Base-by-base conservation (phyloP, 2,888 invertebrate genomes). In the Sphaerophoria rueppellii region DNA sequence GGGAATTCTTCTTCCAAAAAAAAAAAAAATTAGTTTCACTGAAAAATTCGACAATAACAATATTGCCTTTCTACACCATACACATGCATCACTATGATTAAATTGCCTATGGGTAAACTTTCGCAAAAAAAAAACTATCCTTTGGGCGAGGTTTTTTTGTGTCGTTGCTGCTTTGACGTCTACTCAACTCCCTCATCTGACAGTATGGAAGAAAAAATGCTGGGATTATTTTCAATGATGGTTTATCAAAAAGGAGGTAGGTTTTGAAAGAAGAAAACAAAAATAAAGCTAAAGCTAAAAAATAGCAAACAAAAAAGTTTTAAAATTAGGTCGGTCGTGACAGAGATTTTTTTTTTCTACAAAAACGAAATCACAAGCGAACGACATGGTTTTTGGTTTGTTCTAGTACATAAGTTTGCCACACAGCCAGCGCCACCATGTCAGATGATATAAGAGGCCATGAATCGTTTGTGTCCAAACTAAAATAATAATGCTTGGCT, bases 281-380 rank as follows among this genome's bases (percentile, higher is more conserved):
- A 73, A 73, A 46, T 76, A 77, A 72, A 34, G 40, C 16, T 50
- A 77, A 65, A 24, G 24, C 24, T 55, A 82, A 74, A 78, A 50
- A 32, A 52, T 16, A 43, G 40, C 60, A 54, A 67, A 60, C 40
- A 63, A 74, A 54, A 60, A 69, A 73, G 52, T 67, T 74, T 69
- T 14, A 71, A 82, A 82, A 82, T 82, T 77, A 69, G 77, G 82
- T 82, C 82, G 52, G 60, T 69, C 77, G 69, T 77, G 82, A 77
- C 77, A 67, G 50, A 69, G 76, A 55, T 6, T 9, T 43, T 43
- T 43, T 43, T 43, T 43, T 43, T 43, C 9, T 76, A 58, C 52
- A 55, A 2, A 6, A 2, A 16, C 4, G 4, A 6, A 43, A 24
- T 24, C 40, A 40, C 1, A 4, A 40, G 40, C 11, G 43, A 46